Evolutionary conservation across 2,113 vertebrate species (phyloP), one percentile per base, ranked within the genome.

Genomic region (Talpa occidentalis): DNA sequence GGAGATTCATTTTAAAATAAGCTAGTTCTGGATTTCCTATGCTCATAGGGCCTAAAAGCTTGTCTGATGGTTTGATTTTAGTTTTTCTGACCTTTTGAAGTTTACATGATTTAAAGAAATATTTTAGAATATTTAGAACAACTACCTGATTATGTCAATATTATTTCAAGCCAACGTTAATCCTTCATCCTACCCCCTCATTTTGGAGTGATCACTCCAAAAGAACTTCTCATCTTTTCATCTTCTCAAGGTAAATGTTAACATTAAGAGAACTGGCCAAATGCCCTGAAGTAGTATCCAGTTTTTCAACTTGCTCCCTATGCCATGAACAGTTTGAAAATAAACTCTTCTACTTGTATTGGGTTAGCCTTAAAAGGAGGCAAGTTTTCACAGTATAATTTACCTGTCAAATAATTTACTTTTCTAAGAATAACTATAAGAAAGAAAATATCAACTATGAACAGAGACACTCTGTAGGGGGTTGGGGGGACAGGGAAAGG

Each of bases 391-490:
- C 21, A 44, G 0, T 87, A 10, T 16, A 77, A 87, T 82, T 59
- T 88, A 72, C 56, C 40, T 79, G 64, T 95, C 15, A 84, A 49
- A 47, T 89, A 77, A 90, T 49, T 82, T 82, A 80, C 15, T 77
- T 89, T 76, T 72, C 32, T 66, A 32, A n/a, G n/a, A n/a, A n/a
- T n/a, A n/a, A n/a, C n/a, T n/a, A n/a, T n/a, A n/a, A n/a, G n/a
- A n/a, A n/a, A n/a, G n/a, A n/a, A n/a, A n/a, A n/a, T n/a, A n/a
- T n/a, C n/a, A n/a, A n/a, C n/a, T n/a, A n/a, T n/a, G n/a, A n/a
- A n/a, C n/a, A n/a, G n/a, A n/a, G n/a, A n/a, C n/a, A n/a, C n/a
- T n/a, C n/a, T n/a, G n/a, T n/a, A n/a, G n/a, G n/a, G n/a, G n/a
- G n/a, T n/a, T n/a, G n/a, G n/a, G n/a, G n/a, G n/a, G n/a, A n/a